These are phyloP conservation scores for Calameuta filiformis DNA, from an alignment of 2,888 invertebrate species.

Conservation along the genomic window DNA sequence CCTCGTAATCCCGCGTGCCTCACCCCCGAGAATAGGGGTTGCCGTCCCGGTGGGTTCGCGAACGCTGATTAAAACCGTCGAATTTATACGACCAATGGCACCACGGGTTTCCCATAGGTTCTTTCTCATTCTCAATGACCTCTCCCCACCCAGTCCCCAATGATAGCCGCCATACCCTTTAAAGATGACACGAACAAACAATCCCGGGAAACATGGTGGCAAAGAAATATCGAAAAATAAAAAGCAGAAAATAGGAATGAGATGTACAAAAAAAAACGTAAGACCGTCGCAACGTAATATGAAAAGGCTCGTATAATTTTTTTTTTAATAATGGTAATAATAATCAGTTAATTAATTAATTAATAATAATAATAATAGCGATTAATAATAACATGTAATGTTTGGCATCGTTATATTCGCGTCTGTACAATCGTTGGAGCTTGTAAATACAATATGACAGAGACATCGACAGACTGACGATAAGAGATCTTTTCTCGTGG, in stretches of 20 bases:
- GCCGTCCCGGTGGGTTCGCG: background rate
- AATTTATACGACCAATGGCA: background rate
- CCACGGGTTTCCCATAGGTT: background rate
- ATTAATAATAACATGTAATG: slow-evolving; percentile 53
- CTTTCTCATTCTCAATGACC: background rate
- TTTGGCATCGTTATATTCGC: slow-evolving; percentile 62
- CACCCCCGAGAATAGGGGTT: background rate
- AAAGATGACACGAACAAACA: background rate
- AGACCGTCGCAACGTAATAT: slow-evolving; percentile 32
- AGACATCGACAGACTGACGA: background rate
- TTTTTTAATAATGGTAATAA: slow-evolving; percentile 39
- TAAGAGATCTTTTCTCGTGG: background rate
- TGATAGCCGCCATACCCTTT: background rate
- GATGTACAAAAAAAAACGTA: background rate
- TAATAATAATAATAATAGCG: slow-evolving; percentile 27
- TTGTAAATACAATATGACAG: background rate
- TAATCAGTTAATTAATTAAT: slow-evolving; percentile 38
- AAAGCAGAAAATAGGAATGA: background rate
- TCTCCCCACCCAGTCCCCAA: background rate
- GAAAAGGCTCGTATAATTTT: slow-evolving; percentile 48
- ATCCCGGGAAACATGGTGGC: background rate
- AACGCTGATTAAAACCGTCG: background rate
- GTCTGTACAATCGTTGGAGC: slow-evolving; percentile 52
- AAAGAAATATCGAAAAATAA: background rate
- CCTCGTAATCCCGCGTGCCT: background rate